A percentile compares a stretch with the other conserved stretches of the same genome.
Conservation (phyloP, 2,797 vertebrate genomes). For the Glyptemys insculpta region DNA sequence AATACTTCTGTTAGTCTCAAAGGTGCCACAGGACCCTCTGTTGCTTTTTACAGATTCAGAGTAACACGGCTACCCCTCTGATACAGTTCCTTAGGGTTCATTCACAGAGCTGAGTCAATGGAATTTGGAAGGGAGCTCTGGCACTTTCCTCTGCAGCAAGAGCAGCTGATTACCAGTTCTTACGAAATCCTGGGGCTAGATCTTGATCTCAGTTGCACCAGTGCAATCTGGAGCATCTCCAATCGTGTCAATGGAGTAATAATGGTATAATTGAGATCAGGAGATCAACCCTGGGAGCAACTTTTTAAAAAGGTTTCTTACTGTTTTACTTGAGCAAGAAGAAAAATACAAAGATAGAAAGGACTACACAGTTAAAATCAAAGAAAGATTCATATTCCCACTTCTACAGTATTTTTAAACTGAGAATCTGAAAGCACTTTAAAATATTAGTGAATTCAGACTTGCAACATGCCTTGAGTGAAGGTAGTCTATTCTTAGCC, state of each 20-base stretch:
- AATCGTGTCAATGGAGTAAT: fast-evolving
- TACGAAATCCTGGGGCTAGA: fast-evolving
- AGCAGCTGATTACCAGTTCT: not conserved
- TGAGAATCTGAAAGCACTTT: not conserved
- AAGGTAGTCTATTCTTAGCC: not conserved
- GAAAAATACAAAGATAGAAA: not conserved
- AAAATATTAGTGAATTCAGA: not conserved
- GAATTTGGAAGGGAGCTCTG: not conserved
- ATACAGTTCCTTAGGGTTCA: fast-evolving
- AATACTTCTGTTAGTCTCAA: too few relatives aligned
- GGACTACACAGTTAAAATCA: not conserved
- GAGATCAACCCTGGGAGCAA: not conserved
- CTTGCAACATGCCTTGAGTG: fast-evolving
- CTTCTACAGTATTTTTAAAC: not conserved
- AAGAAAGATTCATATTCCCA: not conserved
- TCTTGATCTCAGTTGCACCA: not conserved
- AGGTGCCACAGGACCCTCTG: too few relatives aligned
- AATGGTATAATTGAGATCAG: fast-evolving
- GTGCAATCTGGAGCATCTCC: not conserved
- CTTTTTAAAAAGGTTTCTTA: not conserved
- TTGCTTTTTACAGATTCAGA: too few relatives aligned
- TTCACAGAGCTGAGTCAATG: not conserved
- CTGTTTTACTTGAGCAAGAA: not conserved
- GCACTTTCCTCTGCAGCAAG: not conserved
- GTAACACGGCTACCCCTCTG: too few relatives aligned